phyloP scores from a whole-genome alignment of 1,140 invertebrate genomes.

The Drosophila kurseongensis region DNA sequence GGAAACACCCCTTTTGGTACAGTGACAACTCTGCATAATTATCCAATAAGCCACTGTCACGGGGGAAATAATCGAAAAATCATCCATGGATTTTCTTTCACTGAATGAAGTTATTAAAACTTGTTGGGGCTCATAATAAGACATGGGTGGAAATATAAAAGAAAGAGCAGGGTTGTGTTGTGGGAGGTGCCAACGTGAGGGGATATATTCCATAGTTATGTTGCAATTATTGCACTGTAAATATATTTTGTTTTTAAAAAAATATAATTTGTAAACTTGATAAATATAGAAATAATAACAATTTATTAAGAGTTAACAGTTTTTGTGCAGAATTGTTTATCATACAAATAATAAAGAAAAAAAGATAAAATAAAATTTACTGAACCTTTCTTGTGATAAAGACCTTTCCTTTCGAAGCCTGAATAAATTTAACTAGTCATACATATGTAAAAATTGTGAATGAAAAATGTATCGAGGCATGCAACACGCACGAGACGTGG shows the following conservation, averaged over 20 bases:
- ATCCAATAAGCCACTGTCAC: conserved; percentile 9
- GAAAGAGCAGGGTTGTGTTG: neutral
- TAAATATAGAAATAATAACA: too few relatives aligned
- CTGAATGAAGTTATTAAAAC: conserved; percentile 74
- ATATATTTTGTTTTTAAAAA: too few relatives aligned
- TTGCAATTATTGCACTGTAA: too few relatives aligned
- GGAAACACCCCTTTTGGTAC: conserved; percentile 10
- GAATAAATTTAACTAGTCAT: neutral
- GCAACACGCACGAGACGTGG: conserved; percentile 6
- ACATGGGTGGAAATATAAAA: neutral
- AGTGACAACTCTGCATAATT: conserved; percentile 20
- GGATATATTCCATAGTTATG: too few relatives aligned
- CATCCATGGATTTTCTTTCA: conserved; percentile 18
- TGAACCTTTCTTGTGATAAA: too few relatives aligned
- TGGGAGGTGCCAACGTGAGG: too few relatives aligned
- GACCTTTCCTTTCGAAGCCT: too few relatives aligned
- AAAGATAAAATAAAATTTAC: too few relatives aligned
- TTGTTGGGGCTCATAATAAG: conserved; percentile 18
- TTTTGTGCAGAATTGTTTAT: too few relatives aligned
- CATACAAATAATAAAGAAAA: too few relatives aligned
- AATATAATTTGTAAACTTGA: too few relatives aligned
- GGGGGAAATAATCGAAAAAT: conserved; percentile 6
- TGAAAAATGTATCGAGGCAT: neutral
- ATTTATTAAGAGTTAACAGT: too few relatives aligned
- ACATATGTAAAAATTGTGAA: neutral